phyloP scores from a whole-genome alignment of 1,140 invertebrate species.

The Orussus abietinus region DNA sequence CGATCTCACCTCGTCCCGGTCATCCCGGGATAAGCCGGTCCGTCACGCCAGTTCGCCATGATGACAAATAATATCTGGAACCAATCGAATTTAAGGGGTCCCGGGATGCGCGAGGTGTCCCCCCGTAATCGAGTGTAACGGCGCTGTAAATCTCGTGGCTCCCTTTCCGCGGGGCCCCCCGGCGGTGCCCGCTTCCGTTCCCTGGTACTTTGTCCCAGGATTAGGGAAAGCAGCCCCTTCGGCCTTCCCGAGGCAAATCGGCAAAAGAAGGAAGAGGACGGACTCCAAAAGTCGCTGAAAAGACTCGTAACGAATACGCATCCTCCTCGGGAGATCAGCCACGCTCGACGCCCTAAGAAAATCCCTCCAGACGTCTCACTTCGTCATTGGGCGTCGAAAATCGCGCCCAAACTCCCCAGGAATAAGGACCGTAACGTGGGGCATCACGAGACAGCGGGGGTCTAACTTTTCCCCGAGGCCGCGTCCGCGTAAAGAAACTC shows the following conservation, averaged over 20 bases:
- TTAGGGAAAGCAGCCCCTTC: conserved; percentile 22
- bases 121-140: conserved; percentile 32
- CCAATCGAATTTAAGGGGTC: conserved; percentile 37
- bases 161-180: conserved; percentile 14
- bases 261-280: too few species aligned
- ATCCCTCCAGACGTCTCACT: too few species aligned
- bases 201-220: conserved; percentile 13
- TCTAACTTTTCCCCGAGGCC: not conserved
- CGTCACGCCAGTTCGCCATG: conserved; percentile 37
- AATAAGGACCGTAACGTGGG: too few species aligned
- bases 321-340: conserved; percentile 14
- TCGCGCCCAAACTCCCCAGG: too few species aligned
- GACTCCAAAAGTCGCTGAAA: too few species aligned
- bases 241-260: too few species aligned
- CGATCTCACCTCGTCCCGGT: conserved; percentile 2
- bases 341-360: conserved; percentile 10
- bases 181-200: not conserved
- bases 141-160: conserved; percentile 38
- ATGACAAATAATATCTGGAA: conserved; percentile 49
- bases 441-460: too few species aligned
- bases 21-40: conserved; percentile 24
- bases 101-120: conserved; percentile 5
- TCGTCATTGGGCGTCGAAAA: too few species aligned
- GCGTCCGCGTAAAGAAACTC: too few species aligned
- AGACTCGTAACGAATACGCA: conserved; percentile 33